Percentiles rank a stretch among this genome's conserved stretches.
Evolutionary conservation across 1,140 invertebrate species (phyloP).

Genomic region (Cataglyphis hispanica): DNA sequence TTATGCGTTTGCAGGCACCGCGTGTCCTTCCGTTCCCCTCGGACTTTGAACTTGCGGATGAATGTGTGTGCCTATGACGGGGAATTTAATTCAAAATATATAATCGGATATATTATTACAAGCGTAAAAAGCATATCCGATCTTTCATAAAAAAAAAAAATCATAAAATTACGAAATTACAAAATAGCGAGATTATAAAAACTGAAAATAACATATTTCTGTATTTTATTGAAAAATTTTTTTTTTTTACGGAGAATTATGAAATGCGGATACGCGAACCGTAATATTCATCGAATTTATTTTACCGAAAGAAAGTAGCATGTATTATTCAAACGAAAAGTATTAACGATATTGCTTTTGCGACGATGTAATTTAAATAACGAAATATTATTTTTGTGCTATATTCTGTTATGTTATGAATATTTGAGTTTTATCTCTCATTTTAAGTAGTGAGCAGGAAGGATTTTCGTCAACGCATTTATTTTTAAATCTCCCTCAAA

Average conservation of each 20-base stretch:
- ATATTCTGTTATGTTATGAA: not conserved
- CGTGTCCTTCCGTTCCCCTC: not conserved
- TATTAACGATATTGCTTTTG: not conserved
- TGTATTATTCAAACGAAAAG: not conserved
- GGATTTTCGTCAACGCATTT: not conserved
- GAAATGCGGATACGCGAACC: not conserved
- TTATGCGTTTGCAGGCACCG: slow-evolving; percentile 42
- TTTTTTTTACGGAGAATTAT: slow-evolving; percentile 10
- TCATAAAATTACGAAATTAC: not conserved
- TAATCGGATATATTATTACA: not conserved
- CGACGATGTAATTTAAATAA: not conserved
- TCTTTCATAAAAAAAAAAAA: not conserved
- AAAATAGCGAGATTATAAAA: not conserved
- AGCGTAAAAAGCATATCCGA: not conserved
- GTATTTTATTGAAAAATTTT: not conserved
- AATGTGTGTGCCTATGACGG: not conserved
- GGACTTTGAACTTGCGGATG: not conserved
- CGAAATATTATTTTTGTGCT: not conserved
- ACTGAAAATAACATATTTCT: not conserved
- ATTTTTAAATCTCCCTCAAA: not conserved
- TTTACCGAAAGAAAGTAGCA: not conserved
- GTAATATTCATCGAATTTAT: not conserved
- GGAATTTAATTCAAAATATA: not conserved
- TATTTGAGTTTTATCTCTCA: not conserved
- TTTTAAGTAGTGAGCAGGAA: not conserved